Conservation (phyloP, 1,140 invertebrate genomes). For the Lucilia sericata region DNA sequence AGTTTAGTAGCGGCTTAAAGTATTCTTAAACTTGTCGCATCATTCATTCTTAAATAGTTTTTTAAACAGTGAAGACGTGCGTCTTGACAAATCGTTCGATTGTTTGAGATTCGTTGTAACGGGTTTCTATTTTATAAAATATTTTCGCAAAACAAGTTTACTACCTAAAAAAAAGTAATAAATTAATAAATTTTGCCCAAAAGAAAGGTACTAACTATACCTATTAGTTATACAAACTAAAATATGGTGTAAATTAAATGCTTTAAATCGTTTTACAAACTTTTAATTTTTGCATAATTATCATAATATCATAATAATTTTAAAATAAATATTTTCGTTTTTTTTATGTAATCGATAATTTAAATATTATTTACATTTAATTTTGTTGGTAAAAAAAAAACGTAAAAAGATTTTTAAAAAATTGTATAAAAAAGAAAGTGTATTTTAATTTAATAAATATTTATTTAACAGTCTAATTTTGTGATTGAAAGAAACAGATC, state of each 20-base stretch:
- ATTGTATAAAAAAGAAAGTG: not conserved
- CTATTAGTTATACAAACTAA: too few species aligned
- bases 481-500: too few species aligned
- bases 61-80: conserved; percentile 5
- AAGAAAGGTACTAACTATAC: not conserved
- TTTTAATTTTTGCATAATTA: not conserved
- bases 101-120: not conserved
- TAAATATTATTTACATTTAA: too few species aligned
- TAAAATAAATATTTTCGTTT: not conserved
- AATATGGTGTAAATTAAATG: too few species aligned
- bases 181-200: not conserved
- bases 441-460: not conserved
- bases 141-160: not conserved
- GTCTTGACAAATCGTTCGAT: not conserved
- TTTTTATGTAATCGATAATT: too few species aligned
- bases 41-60: conserved; percentile 17
- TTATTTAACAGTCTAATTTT: too few species aligned
- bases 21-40: conserved; percentile 11
- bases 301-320: not conserved
- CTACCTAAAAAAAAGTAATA: not conserved
- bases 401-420: too few species aligned
- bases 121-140: not conserved
- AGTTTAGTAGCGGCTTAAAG: not conserved
- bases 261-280: too few species aligned
- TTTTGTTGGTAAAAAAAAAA: too few species aligned